Percentiles rank a stretch among this genome's conserved stretches.
Conservation (phyloP, 2,113 vertebrate genomes). For the Neogale vison region DNA sequence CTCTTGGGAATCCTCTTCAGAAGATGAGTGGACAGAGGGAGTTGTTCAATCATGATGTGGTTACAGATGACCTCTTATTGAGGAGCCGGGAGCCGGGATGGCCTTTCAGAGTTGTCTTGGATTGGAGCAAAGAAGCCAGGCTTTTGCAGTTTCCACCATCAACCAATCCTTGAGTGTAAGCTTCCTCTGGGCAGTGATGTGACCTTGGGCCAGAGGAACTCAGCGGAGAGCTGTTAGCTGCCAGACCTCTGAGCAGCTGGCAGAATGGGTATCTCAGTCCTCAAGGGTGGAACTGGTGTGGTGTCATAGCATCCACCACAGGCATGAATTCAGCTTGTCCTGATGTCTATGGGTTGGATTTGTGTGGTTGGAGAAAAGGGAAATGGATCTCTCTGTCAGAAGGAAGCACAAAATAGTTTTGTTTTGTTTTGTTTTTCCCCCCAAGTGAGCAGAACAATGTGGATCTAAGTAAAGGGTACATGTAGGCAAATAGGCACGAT, state of each 20-base stretch:
- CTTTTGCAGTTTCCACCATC: not conserved
- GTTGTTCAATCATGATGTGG: not conserved
- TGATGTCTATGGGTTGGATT: not conserved
- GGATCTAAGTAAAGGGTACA: not conserved
- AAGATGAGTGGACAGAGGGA: not conserved
- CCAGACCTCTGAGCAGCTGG: not conserved
- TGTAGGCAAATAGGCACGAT: not conserved
- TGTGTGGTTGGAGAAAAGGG: not conserved
- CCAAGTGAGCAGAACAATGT: not conserved
- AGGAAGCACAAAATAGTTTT: not conserved
- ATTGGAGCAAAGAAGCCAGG: not conserved
- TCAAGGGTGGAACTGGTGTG: not conserved
- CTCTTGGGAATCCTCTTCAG: not conserved
- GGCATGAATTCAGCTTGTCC: not conserved
- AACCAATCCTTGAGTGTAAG: not conserved
- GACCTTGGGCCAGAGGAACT: not conserved
- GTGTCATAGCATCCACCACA: accelerated
- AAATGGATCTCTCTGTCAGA: not conserved
- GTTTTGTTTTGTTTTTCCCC: not conserved
- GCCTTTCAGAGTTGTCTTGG: not conserved
- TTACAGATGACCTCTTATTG: not conserved
- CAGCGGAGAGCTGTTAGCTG: not conserved
- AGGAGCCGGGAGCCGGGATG: not conserved
- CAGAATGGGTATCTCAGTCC: no score
- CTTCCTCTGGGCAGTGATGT: not conserved